Percentiles rank a stretch among this genome's conserved stretches.
phyloP scores from a whole-genome alignment of 2,113 vertebrate genomes.

The Canis aureus region DNA sequence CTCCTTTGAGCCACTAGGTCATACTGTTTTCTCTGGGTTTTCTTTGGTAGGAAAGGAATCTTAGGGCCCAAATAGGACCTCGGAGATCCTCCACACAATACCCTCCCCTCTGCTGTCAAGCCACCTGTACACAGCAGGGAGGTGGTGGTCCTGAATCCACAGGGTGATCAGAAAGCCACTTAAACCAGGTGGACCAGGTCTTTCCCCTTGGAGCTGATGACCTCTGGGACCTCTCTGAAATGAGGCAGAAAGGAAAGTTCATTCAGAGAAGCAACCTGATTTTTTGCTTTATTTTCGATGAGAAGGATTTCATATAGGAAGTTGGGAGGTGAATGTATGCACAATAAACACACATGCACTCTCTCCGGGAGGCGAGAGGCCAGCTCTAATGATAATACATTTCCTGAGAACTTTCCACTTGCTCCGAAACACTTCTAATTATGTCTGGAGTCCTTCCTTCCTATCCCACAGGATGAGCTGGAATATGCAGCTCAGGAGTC shows the following conservation, averaged over 20 bases:
- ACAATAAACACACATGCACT: not conserved
- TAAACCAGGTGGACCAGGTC: too few species aligned
- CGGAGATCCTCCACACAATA: not conserved
- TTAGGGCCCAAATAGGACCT: not conserved
- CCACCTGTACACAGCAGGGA: fast-evolving
- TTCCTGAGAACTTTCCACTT: constrained; percentile 85
- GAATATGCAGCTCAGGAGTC: constrained; percentile 74
- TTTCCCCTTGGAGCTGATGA: fast-evolving
- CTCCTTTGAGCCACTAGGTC: fast-evolving
- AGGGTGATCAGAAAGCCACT: not conserved
- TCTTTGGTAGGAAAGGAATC: not conserved
- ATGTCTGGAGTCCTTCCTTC: constrained; percentile 87
- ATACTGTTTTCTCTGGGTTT: not conserved
- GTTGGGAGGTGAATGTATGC: fast-evolving
- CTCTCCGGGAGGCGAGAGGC: constrained; percentile 33
- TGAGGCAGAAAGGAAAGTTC: not conserved
- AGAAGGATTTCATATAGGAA: not conserved
- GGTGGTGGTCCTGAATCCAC: not conserved
- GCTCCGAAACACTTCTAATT: constrained; percentile 83
- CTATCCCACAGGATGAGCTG: constrained; percentile 83
- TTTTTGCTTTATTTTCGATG: not conserved
- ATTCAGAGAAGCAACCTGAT: fast-evolving
- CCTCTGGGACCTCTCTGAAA: not conserved
- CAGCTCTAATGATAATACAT: constrained; percentile 73
- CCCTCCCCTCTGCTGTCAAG: not conserved